Base-by-base conservation (phyloP, 2,888 invertebrate species). In the Tetheella fluctuosa region DNA sequence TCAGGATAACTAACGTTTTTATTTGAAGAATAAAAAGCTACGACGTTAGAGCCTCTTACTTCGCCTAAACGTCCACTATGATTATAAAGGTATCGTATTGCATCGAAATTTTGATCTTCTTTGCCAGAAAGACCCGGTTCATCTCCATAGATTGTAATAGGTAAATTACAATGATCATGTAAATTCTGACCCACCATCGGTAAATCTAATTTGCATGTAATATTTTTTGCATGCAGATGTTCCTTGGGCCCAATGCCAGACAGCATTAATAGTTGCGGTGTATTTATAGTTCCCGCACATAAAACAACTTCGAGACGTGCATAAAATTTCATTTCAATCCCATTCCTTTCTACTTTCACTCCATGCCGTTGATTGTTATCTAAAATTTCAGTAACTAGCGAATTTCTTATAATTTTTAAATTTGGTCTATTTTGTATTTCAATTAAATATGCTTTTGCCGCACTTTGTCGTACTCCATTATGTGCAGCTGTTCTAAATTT, bases 11-110 rank as follows among this genome's bases (percentile, higher is more conserved):
- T 71, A 75, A 82, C 58, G 78, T 74, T 67, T 86, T 81, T 0
- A 86, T 74, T 64, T 88, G 86, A 4, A 84, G 90, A 75, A 81
- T 88, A 64, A 74, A 95, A 96, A 1, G 94, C 95, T 90, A 95
- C 93, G 0, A 93, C 94, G 81, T 96, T 96, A 63, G 94, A 92
- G 17, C 94, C 94, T 0, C 84, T 87, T 6, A 84, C 85, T 42
- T 80, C 81, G 1, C 84, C 79, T 60, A 94, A 67, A 0, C 83
- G 81, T 0, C 94, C 95, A 28, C 66, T 85, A 15, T 84, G 86
- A 58, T 85, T 85, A 55, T 83, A 81, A 10, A 48, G 48, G 10
- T 48, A 48, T 48, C 48, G 48, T 20, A 48, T 48, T 0, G 85
- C 37, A 42, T 86, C 83, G 5, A 79, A 71, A 2, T 78, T 25